These are phyloP conservation scores for Artibeus jamaicensis DNA, from an alignment of 2,797 vertebrate genomes.

Conservation along the genomic window DNA sequence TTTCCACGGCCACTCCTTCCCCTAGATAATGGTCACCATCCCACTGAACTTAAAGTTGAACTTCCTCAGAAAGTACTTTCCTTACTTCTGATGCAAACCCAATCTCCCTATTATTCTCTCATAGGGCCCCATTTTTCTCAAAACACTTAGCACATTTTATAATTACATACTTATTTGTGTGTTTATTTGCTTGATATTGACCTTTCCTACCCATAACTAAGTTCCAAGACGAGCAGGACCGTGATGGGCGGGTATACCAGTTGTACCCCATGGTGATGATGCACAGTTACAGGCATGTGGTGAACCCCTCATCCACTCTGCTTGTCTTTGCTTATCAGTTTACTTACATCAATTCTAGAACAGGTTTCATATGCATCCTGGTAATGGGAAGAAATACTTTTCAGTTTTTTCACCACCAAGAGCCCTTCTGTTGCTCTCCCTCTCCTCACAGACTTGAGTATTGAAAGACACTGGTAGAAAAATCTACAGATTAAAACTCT, in stretches of 20 bases:
- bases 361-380: not conserved
- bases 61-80: not conserved
- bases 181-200: not conserved
- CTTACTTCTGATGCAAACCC: not conserved
- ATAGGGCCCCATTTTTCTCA: not conserved
- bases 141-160: not conserved
- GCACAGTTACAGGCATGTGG: not conserved
- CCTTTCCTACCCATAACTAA: not conserved
- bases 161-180: not conserved
- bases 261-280: not conserved
- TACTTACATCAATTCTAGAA: not conserved
- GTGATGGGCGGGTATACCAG: not conserved
- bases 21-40: rapidly evolving
- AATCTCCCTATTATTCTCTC: not conserved
- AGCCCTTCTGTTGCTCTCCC: not conserved
- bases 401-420: not conserved
- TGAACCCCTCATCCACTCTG: not conserved
- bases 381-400: not conserved
- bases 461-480: not conserved
- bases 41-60: not conserved
- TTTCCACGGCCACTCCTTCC: not conserved
- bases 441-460: not conserved
- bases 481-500: not conserved
- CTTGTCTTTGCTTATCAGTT: not conserved
- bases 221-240: not conserved